phyloP scores from a whole-genome alignment of 2,797 vertebrate genomes.

The Capromys pilorides region DNA sequence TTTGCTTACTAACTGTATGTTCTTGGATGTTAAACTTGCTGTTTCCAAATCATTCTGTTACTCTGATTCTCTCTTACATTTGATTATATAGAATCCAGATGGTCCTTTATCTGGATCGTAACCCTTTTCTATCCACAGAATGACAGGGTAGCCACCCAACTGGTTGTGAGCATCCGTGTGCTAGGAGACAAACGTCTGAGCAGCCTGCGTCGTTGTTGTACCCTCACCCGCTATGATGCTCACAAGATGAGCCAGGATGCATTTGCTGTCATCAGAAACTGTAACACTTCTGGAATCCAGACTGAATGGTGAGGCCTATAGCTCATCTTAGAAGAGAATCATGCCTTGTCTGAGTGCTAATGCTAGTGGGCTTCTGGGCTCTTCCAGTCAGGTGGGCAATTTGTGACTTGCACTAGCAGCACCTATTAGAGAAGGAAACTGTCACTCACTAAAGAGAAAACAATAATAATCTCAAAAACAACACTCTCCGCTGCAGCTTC shows the following conservation, averaged over 20 bases:
- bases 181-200: constrained; percentile 87
- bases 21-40: constrained; percentile 17
- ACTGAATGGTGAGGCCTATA: constrained; percentile 90
- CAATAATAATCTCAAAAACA: constrained; percentile 20
- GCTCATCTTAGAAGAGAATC: constrained; percentile 14
- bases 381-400: background rate
- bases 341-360: constrained; percentile 10
- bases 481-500: background rate
- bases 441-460: background rate
- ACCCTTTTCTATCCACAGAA: constrained; percentile 87
- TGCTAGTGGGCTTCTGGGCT: background rate
- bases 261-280: constrained; percentile 92
- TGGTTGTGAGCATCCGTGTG: constrained; percentile 91
- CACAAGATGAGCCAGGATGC: constrained; percentile 91
- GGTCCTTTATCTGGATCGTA: constrained; percentile 43
- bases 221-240: constrained; percentile 92
- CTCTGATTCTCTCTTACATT: background rate
- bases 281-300: constrained; percentile 91
- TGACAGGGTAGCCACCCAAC: constrained; percentile 90
- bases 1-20: background rate
- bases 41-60: constrained; percentile 37
- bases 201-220: constrained; percentile 92
- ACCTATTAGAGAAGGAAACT: background rate
- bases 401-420: constrained; percentile 21
- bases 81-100: constrained; percentile 32